A percentile compares a stretch with the other conserved stretches of the same genome.
Evolutionary conservation across 2,797 vertebrate species (phyloP).

Genomic region (Microctenopoma lineatum): DNA sequence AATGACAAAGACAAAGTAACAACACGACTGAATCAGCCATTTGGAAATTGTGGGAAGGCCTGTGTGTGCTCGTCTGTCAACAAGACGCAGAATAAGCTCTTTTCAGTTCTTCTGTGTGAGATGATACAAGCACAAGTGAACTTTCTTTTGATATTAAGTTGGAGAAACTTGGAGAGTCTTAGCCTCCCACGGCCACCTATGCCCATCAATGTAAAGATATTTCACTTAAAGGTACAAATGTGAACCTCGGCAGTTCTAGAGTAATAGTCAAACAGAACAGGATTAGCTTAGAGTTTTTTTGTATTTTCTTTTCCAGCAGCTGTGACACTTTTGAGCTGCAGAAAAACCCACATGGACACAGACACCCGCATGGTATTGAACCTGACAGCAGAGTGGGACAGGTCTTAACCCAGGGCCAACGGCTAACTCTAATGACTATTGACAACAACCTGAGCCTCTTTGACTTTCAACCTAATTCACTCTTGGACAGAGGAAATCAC

Average conservation of each 20-base stretch:
- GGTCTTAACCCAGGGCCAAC: slow-evolving; percentile 71
- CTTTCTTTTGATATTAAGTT: slow-evolving; percentile 10
- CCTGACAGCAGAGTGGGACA: slow-evolving; percentile 63
- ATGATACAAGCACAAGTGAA: neutral
- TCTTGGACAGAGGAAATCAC: slow-evolving; percentile 69
- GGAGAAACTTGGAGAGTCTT: neutral
- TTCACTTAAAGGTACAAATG: neutral
- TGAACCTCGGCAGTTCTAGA: neutral
- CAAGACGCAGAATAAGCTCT: neutral
- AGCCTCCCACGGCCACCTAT: too few species aligned
- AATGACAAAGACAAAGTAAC: neutral
- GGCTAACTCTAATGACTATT: slow-evolving; percentile 78
- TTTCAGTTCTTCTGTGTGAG: slow-evolving; percentile 12
- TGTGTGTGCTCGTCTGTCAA: slow-evolving; percentile 2
- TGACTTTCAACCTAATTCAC: slow-evolving; percentile 81
- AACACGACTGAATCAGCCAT: neutral
- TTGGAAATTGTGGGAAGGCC: neutral
- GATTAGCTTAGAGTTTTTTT: neutral
- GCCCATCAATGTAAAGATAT: neutral
- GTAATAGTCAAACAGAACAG: neutral
- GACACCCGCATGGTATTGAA: slow-evolving; percentile 53
- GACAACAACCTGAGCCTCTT: slow-evolving; percentile 81
- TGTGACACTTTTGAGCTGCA: slow-evolving; percentile 37
- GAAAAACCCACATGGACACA: slow-evolving; percentile 57
- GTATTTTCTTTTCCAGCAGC: slow-evolving; percentile 17